A percentile compares a stretch with the other conserved stretches of the same genome.
These are phyloP conservation scores for Lagorchestes hirsutus DNA, from an alignment of 2,797 vertebrate species.

Conservation along the genomic window DNA sequence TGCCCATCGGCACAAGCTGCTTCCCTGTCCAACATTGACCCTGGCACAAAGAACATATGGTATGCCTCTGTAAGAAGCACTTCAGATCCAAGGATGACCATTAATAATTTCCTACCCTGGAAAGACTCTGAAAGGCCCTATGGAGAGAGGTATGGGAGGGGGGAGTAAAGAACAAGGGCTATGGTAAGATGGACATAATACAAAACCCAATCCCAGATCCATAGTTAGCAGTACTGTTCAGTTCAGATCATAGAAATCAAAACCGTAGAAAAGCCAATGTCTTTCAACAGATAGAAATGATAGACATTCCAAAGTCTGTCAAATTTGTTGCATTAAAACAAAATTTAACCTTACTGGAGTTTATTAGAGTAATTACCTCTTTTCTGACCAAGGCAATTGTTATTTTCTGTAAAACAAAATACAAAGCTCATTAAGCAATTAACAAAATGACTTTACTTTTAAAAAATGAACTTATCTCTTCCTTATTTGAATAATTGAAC, in stretches of 20 bases:
- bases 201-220: not conserved
- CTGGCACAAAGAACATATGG: not conserved
- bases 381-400: slow-evolving; percentile 92
- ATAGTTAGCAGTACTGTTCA: not conserved
- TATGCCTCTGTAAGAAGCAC: not conserved
- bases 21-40: no score
- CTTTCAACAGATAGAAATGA: not conserved
- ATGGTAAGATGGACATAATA: not conserved
- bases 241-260: not conserved
- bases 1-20: not conserved
- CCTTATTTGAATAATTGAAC: not conserved
- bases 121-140: not conserved
- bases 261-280: not conserved
- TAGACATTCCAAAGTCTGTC: not conserved
- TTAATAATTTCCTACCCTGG: not conserved
- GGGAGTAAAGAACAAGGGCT: not conserved
- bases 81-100: not conserved
- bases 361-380: slow-evolving; percentile 88
- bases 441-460: slow-evolving; percentile 26
- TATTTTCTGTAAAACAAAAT: slow-evolving; percentile 89
- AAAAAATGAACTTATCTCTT: not conserved
- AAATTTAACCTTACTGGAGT: slow-evolving; percentile 24
- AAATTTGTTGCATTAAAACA: slow-evolving; percentile 34
- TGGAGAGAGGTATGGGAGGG: not conserved
- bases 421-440: slow-evolving; percentile 60